Percentiles rank a stretch among this genome's conserved stretches.
These are phyloP conservation scores for Camptogramma bilineatum DNA, from an alignment of 2,888 invertebrate species.

Conservation along the genomic window DNA sequence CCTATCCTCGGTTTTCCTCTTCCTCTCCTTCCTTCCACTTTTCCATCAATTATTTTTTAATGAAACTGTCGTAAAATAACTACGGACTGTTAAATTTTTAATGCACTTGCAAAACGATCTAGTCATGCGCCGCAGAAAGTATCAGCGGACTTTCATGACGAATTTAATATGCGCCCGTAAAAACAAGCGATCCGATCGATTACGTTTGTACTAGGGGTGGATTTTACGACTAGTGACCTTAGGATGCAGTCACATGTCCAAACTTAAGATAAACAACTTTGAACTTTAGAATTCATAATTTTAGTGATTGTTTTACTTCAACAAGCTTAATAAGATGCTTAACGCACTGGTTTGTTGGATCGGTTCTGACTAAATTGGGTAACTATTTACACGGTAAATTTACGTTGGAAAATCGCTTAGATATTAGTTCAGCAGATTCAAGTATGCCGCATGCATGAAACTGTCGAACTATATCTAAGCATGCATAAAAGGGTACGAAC, in stretches of 20 bases:
- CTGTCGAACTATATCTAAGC: no score
- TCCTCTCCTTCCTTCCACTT: no score
- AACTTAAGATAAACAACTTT: not conserved
- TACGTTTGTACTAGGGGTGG: conserved; percentile 57
- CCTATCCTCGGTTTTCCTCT: no score
- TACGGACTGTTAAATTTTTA: conserved; percentile 40
- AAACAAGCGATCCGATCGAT: conserved; percentile 62
- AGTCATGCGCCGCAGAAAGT: conserved; percentile 45
- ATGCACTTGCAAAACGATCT: conserved; percentile 42
- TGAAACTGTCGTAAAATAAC: no score
- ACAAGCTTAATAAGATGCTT: not conserved
- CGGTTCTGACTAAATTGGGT: no score
- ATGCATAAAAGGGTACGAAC: no score
- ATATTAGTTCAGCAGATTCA: no score
- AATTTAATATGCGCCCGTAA: conserved; percentile 67
- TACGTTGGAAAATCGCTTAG: no score
- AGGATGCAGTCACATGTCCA: conserved; percentile 22
- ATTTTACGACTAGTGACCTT: conserved; percentile 56
- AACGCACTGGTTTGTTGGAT: no score
- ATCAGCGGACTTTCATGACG: conserved; percentile 56
- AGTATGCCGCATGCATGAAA: no score
- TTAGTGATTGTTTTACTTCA: not conserved
- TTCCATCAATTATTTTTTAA: no score
- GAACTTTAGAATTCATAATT: not conserved
- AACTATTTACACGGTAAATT: no score